phyloP scores from a whole-genome alignment of 2,888 invertebrate genomes.

The Tuta absoluta region DNA sequence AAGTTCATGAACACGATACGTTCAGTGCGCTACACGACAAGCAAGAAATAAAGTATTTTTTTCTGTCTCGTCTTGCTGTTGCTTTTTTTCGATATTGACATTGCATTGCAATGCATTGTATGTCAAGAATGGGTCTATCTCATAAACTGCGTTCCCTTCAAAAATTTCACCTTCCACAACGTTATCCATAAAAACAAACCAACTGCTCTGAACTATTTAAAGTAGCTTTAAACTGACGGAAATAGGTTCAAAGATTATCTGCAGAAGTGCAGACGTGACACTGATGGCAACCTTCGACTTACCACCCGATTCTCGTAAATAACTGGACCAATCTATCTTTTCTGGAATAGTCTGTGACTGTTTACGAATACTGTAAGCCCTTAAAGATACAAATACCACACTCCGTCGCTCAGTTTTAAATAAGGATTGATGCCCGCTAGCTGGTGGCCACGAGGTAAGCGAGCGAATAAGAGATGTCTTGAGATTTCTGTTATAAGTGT shows the following conservation, averaged over 20 bases:
- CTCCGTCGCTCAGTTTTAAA: constrained; percentile 18
- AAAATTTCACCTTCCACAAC: neutral
- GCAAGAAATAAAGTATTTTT: too few species aligned
- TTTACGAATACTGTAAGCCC: constrained; percentile 15
- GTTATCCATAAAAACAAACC: neutral
- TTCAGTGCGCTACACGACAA: too few species aligned
- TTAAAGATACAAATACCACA: constrained; percentile 19
- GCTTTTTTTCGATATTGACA: neutral
- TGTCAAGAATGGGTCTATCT: neutral
- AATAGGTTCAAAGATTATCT: neutral
- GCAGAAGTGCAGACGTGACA: constrained; percentile 11
- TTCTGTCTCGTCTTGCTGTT: neutral
- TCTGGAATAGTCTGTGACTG: constrained; percentile 15
- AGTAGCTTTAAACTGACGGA: neutral
- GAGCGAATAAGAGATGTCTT: too few species aligned
- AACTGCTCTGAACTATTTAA: neutral
- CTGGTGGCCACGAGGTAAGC: constrained; percentile 1
- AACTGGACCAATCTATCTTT: constrained; percentile 17
- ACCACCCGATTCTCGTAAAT: constrained; percentile 5
- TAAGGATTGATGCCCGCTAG: constrained; percentile 21
- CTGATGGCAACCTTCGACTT: constrained; percentile 16
- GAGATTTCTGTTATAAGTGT: too few species aligned
- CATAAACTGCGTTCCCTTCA: neutral
- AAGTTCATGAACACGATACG: too few species aligned
- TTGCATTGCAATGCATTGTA: neutral